Base-by-base conservation (phyloP, 2,113 vertebrate genomes). In the Arvicanthis niloticus region DNA sequence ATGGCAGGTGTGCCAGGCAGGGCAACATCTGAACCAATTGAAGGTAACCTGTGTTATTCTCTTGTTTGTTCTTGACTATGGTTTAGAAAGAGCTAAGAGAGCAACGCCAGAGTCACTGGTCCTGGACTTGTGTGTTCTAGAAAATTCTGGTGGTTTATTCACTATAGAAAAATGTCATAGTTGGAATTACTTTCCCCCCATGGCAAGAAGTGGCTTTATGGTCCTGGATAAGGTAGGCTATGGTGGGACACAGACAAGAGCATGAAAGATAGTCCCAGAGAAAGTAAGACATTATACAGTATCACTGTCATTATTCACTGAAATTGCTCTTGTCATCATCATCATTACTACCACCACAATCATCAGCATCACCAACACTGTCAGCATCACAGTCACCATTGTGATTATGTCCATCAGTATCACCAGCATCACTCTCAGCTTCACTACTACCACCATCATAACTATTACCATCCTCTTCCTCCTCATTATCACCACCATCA, bases 291-390 rank as follows among this genome's bases (percentile, higher is more conserved):
- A 6, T 17, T 24, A 29, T 9, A 1, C 29, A 45, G 21, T 56
- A 76, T 77, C 17, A 4, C 24, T 13, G 21, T n/a, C 31, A 12
- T 6, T 21, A 56, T 0, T 88, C 88, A 68, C 29, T 34, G 6
- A 3, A 12, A 37, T 4, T n/a, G 3, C 3, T 4, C 9, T 4
- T 29, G n/a, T 15, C 37, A 26, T 40, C 60, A 76, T 1, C 48
- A 17, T 22, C 15, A 58, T 1, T 62, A 80, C 1, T 53, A 60
- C 3, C 40, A 31, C 0, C 51, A 37, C 0, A 12, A 26, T 6
- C 4, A n/a, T 0, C 72, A 87, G 3, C 21, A 58, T 8, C 82
- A 75, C 3, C 19, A 53, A 0, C 62, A 26, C 16, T 7, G 9
- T 1, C 51, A 78, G 0, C 21, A 78, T 0, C 26, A 42, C 3